Evolutionary conservation across 2,888 invertebrate genomes (phyloP).

Genomic region (Drosophila suboccidentalis): DNA sequence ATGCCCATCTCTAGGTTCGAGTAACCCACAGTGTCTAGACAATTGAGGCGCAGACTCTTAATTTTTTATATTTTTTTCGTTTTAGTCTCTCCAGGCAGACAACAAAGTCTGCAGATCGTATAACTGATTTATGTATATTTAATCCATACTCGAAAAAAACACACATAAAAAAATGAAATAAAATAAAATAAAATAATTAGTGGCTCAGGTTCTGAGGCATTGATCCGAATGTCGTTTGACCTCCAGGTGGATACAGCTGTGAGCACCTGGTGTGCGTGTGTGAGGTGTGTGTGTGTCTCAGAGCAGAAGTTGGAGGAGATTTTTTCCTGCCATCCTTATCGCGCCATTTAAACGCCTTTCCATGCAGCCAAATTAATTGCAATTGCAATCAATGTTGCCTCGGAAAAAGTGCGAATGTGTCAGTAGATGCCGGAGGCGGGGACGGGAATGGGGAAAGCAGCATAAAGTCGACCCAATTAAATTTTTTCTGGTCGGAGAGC

Average conservation of each 20-base stretch:
- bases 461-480: constrained; percentile 57
- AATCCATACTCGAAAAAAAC: constrained; percentile 3
- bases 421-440: too few species aligned
- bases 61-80: background rate
- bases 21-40: constrained; percentile 59
- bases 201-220: constrained; percentile 7
- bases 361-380: constrained; percentile 61
- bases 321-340: constrained; percentile 10
- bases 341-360: constrained; percentile 51
- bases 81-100: constrained; percentile 17
- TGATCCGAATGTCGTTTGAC: constrained; percentile 9
- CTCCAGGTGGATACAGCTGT: constrained; percentile 20
- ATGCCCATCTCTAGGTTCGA: too few species aligned
- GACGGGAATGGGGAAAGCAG: background rate
- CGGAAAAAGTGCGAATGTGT: constrained; percentile 6
- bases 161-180: constrained; percentile 6
- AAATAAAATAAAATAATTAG: constrained; percentile 30
- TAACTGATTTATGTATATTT: constrained; percentile 36
- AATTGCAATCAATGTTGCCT: constrained; percentile 56
- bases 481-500: constrained; percentile 27
- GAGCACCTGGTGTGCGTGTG: background rate
- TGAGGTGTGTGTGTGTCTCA: constrained; percentile 4
- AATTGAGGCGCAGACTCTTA: constrained; percentile 4
- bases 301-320: constrained; percentile 1
- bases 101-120: constrained; percentile 36